phyloP scores from a whole-genome alignment of 2,797 vertebrate genomes.

The Orientallactaga sibirica region DNA sequence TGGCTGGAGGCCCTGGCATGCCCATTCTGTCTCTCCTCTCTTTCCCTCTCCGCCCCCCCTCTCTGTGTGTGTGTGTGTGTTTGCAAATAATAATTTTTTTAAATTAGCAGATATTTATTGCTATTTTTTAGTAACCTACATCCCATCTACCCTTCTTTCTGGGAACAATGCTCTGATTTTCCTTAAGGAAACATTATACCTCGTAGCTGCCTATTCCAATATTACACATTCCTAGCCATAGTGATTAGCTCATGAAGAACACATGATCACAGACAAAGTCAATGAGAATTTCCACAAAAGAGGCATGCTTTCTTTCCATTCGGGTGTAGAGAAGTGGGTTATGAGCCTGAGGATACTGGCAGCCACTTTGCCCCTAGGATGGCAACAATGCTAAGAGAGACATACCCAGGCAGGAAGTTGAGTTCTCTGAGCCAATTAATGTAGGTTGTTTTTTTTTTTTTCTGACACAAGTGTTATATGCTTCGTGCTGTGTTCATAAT shows the following conservation, averaged over 20 bases:
- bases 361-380: neutral
- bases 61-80: too few relatives aligned
- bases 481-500: neutral
- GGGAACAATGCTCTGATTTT: neutral
- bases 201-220: neutral
- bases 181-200: neutral
- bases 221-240: neutral
- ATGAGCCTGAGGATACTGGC: neutral
- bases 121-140: neutral
- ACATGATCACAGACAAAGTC: neutral
- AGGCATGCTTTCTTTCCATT: neutral
- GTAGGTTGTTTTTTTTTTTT: neutral
- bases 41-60: too few relatives aligned
- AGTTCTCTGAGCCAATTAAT: conserved; percentile 46
- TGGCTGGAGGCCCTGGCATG: too few relatives aligned
- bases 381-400: neutral
- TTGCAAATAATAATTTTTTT: too few relatives aligned
- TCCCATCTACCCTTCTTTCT: neutral
- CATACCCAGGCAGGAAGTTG: conserved; percentile 6
- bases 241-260: neutral
- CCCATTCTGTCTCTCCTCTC: too few relatives aligned
- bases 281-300: neutral
- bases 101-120: conserved; percentile 1
- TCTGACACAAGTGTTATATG: conserved; percentile 28
- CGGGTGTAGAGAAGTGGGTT: neutral